Base-by-base conservation (phyloP, 2,888 invertebrate genomes). In the Nomada fabriciana region DNA sequence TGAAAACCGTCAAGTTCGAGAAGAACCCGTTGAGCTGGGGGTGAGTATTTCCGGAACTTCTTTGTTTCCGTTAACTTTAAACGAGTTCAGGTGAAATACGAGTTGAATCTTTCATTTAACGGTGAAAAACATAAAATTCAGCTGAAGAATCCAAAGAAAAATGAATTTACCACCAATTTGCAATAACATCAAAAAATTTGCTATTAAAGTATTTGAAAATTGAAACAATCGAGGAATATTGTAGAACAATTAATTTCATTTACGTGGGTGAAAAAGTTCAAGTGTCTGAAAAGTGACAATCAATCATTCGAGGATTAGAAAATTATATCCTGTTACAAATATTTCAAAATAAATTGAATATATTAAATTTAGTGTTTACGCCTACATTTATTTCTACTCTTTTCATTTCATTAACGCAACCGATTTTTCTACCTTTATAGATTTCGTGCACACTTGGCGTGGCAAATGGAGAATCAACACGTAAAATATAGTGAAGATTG, bases 21-120 rank as follows among this genome's bases (percentile, higher is more conserved):
- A 91, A 87, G 68, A 92, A 93, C 86, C 91, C 92, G 4, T 86
- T 90, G 86, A 77, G 76, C 18, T 93, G 92, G 93, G 85, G 87
- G 93, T 92, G 84, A 92, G 92, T 89, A 65, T 55, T 11, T 20
- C 7, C 53, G 18, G 55, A 79, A 53, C 55, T 36, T 15, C 55
- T 36, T 15, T 52, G 63, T 77, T 68, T 72, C 67, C 47, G 23
- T 36, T 61, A 61, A 74, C 67, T 71, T 82, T 15, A 52, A 70
- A 82, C 52, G 67, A 79, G 65, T 79, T 60, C 50, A n/a, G 42
- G n/a, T 13, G 36, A 77, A 71, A 74, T 43, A 55, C 13, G 47
- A 43, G 52, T 36, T n/a, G 29, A 18, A 18, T 23, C 7, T 10
- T 11, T 50, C 20, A 20, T 36, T 65, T n/a, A 11, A 64, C 15